Evolutionary conservation across 1,140 invertebrate genomes (phyloP), one percentile per base, ranked within the genome.

Genomic region (Meloidogyne floridensis): DNA sequence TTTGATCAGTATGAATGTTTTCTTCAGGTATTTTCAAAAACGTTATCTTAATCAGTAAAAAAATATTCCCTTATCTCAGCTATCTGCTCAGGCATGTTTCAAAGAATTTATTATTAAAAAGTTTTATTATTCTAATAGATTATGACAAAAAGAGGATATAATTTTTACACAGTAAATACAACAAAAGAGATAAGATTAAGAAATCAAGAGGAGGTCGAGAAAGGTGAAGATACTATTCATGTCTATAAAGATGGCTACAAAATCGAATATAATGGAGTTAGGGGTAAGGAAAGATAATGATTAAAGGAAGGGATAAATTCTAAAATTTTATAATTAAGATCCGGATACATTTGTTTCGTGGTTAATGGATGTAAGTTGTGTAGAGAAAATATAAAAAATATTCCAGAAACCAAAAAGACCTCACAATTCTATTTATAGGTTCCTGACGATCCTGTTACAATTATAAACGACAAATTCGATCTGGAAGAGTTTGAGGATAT

Each of bases 171-270:
- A 1, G 87, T 88, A 13, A 89, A 89, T 86, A 89, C 88, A n/a
- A 89, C 88, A 51, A 89, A 89, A 76, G 88, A 89, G 72, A 9
- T 53, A 43, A 82, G 82, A 43, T 81, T 89, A 15, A 80, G 88
- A 54, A 85, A 80, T 59, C 88, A 89, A 80, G 88, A 89, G 84
- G 88, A 89, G 85, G 88, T 89, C 5, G 88, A 89, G 32, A 89
- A 89, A 69, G 88, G 88, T 69, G 88, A 89, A 65, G 71, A 75
- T n/a, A 82, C 87, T n/a, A 89, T 89, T 73, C 88, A 89, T 77
- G 88, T 89, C 11, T 89, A 89, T 83, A 89, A 89, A 77, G 88
- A 89, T 80, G 88, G 88, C 56, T 89, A 89, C 82, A 89, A 89
- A 72, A 89, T 89, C 51, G 88, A 89, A 69, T 89, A 90, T 83